These are phyloP conservation scores for Sebastes dallii DNA, from an alignment of 2,797 vertebrate genomes.

Conservation along the genomic window DNA sequence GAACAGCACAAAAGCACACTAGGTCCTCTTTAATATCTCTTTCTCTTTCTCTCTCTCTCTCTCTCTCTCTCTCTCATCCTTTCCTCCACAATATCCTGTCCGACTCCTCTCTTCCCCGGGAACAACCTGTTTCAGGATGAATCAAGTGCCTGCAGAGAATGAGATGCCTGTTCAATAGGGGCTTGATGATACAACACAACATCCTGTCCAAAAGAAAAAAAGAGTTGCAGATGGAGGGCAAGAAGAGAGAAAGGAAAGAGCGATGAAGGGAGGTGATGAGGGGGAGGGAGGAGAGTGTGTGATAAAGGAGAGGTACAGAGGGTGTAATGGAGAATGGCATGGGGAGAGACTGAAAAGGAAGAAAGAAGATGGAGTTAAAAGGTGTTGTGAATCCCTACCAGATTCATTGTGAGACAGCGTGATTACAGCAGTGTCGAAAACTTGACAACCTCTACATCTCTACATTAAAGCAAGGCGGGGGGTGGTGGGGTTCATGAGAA, in stretches of 20 bases:
- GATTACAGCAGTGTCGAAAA: constrained; percentile 35
- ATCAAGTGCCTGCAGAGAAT: constrained; percentile 39
- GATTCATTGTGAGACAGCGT: constrained; percentile 38
- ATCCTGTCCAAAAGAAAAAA: constrained; percentile 27
- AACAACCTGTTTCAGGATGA: constrained; percentile 55
- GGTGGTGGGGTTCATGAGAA: background rate
- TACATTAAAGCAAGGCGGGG: background rate
- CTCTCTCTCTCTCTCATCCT: background rate
- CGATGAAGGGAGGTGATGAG: constrained; percentile 6
- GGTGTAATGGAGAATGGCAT: constrained; percentile 3
- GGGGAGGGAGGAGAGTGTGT: background rate
- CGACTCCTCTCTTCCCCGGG: background rate
- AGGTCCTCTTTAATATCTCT: background rate
- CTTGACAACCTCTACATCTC: constrained; percentile 2
- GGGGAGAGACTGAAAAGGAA: background rate
- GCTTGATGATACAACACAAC: constrained; percentile 51
- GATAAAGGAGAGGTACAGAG: constrained; percentile 13
- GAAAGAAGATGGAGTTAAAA: constrained; percentile 28
- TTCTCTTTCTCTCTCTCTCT: background rate
- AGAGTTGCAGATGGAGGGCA: constrained; percentile 32
- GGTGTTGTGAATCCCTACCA: constrained; percentile 37
- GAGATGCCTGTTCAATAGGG: constrained; percentile 37
- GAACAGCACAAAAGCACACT: too few relatives aligned
- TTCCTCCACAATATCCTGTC: constrained; percentile 38
- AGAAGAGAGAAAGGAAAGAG: background rate